Conservation (phyloP, 2,888 invertebrate genomes). For the Stenodema calcarata region DNA sequence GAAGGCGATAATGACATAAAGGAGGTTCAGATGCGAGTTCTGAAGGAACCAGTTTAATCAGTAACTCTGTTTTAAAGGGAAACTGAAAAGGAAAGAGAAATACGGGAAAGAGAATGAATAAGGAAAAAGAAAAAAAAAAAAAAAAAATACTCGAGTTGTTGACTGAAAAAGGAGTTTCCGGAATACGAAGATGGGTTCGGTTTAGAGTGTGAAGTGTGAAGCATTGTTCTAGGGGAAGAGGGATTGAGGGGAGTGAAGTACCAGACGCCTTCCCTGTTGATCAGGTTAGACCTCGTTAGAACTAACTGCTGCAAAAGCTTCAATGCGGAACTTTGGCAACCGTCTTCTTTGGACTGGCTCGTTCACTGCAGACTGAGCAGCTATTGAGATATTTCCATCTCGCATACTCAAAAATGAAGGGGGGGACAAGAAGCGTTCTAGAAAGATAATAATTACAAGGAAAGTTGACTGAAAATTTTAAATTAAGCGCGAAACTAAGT, state of each 20-base stretch:
- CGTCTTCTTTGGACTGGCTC: too few relatives aligned
- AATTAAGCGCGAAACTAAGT: too few relatives aligned
- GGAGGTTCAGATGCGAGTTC: conserved; percentile 12
- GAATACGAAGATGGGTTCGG: background rate
- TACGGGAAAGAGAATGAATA: background rate
- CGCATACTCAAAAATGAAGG: too few relatives aligned
- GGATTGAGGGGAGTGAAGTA: background rate
- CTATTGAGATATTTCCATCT: too few relatives aligned
- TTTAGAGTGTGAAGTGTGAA: background rate
- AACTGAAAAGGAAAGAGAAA: background rate
- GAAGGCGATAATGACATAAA: conserved; percentile 30
- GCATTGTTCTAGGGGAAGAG: background rate
- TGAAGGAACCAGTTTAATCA: conserved; percentile 41
- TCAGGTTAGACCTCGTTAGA: conserved; percentile 40
- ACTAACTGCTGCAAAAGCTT: background rate
- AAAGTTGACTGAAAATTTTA: too few relatives aligned
- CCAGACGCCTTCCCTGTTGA: background rate
- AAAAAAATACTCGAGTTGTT: background rate
- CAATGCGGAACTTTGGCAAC: conserved; percentile 5
- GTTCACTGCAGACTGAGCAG: too few relatives aligned
- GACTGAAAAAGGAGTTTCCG: background rate
- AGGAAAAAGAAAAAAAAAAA: background rate
- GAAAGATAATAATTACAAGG: too few relatives aligned
- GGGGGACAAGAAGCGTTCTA: too few relatives aligned
- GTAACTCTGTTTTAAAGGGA: conserved; percentile 44